Conservation (phyloP, 2,113 vertebrate genomes). For the Aphelocoma coerulescens region DNA sequence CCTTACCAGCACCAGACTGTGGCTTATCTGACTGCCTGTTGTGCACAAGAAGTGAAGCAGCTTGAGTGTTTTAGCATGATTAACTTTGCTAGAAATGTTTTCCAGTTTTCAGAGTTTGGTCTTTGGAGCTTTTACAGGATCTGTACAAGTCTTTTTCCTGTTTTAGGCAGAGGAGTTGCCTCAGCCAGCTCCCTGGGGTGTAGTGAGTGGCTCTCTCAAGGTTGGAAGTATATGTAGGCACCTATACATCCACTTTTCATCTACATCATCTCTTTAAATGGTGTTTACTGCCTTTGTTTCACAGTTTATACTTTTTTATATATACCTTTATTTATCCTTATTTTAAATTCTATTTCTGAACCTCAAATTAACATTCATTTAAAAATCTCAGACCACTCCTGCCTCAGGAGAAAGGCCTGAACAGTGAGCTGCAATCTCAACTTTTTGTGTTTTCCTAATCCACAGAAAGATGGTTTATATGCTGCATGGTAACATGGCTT, state of each 20-base stretch:
- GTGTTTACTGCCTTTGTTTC: neutral
- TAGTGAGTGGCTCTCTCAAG: neutral
- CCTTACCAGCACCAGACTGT: neutral
- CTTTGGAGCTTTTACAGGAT: neutral
- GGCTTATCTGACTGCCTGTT: neutral
- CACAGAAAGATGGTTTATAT: neutral
- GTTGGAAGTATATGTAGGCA: neutral
- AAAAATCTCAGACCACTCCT: neutral
- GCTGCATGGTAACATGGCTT: neutral
- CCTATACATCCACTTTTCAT: neutral
- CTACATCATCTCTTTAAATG: neutral
- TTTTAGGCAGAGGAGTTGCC: neutral
- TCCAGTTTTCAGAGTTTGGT: neutral
- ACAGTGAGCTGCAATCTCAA: neutral
- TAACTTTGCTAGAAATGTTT: neutral
- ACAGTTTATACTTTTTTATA: neutral
- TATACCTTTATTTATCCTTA: neutral
- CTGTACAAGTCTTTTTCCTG: neutral
- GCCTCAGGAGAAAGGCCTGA: neutral
- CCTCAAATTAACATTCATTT: neutral
- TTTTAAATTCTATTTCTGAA: neutral
- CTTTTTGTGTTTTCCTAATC: neutral
- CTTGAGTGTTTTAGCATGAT: conserved; percentile 21
- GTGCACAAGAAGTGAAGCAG: neutral
- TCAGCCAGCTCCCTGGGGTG: neutral